phyloP scores from a whole-genome alignment of 2,888 invertebrate species.

The Aporophyla lueneburgensis region DNA sequence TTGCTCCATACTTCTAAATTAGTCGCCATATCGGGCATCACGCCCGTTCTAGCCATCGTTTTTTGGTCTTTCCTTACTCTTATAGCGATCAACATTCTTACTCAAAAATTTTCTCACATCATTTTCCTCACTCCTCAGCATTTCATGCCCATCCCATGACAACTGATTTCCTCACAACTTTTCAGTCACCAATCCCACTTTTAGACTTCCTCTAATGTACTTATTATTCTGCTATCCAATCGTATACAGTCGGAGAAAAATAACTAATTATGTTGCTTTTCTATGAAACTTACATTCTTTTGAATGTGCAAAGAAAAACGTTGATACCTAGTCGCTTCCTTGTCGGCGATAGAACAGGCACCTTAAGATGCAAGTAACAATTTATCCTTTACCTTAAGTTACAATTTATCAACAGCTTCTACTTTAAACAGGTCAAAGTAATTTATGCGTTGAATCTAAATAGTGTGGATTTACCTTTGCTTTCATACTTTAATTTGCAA shows the following conservation, averaged over 20 bases:
- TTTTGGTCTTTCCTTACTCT: too few species aligned
- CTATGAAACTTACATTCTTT: neutral
- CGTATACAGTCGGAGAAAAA: too few species aligned
- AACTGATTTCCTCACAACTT: neutral
- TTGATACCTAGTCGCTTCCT: too few species aligned
- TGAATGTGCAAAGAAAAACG: too few species aligned
- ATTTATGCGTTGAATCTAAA: constrained; percentile 38
- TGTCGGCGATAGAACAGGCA: neutral
- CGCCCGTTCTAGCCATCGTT: too few species aligned
- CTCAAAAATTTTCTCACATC: too few species aligned
- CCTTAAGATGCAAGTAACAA: constrained; percentile 24
- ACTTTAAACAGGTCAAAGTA: constrained; percentile 24
- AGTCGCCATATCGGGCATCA: too few species aligned
- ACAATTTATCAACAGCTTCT: constrained; percentile 45
- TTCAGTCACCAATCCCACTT: neutral
- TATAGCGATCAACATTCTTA: too few species aligned
- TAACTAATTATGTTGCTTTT: neutral
- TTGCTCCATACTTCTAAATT: too few species aligned
- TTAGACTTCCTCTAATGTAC: neutral
- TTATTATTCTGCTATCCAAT: neutral
- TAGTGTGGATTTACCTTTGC: constrained; percentile 22
- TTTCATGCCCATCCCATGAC: too few species aligned
- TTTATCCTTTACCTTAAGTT: too few species aligned
- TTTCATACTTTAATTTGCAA: constrained; percentile 13
- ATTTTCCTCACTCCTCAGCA: too few species aligned